phyloP scores from a whole-genome alignment of 2,797 vertebrate species.

The Crocidura indochinensis region DNA sequence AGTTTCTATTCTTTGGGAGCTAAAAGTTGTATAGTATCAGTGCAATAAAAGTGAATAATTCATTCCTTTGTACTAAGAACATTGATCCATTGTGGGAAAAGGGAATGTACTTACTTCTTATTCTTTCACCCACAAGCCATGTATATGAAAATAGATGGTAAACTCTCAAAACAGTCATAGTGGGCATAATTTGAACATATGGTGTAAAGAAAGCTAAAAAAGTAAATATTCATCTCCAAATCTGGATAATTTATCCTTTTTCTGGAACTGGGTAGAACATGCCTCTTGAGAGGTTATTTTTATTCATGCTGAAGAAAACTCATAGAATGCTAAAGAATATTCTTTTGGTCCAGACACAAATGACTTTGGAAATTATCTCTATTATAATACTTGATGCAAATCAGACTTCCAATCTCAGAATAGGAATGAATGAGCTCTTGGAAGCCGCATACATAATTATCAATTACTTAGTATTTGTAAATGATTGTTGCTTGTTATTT shows the following conservation, averaged over 20 bases:
- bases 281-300: conserved; percentile 19
- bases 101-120: background rate
- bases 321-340: background rate
- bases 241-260: conserved; percentile 18
- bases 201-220: background rate
- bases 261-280: background rate
- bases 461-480: background rate
- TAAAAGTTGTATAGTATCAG: background rate
- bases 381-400: conserved; percentile 1
- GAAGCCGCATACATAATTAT: background rate
- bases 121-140: background rate
- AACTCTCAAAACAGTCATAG: background rate
- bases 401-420: background rate
- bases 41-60: background rate
- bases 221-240: background rate
- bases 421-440: conserved; percentile 4
- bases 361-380: background rate
- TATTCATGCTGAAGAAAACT: background rate
- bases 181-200: background rate
- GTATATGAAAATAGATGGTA: background rate
- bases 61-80: conserved; percentile 45
- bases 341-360: conserved; percentile 22
- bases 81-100: background rate
- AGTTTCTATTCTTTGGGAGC: conserved; percentile 24
- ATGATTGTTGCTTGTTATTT: background rate